Conservation (phyloP, 2,113 vertebrate species). For the Hoplias malabaricus region DNA sequence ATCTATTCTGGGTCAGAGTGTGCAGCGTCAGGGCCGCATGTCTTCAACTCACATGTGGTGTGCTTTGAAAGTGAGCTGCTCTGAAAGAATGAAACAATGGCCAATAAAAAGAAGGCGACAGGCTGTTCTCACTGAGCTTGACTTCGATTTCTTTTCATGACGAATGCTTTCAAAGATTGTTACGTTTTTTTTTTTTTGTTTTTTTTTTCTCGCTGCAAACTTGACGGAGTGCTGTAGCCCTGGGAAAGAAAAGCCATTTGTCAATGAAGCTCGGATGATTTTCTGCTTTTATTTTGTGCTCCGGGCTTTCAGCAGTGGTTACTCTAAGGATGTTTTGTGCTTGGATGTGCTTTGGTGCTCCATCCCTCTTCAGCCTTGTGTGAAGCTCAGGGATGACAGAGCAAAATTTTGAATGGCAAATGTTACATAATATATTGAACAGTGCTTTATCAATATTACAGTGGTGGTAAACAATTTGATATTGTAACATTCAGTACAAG, state of each 20-base stretch:
- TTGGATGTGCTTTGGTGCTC: neutral
- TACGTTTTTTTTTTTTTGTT: neutral
- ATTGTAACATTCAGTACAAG: neutral
- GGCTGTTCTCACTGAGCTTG: neutral
- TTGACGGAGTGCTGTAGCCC: neutral
- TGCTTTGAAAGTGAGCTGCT: conserved; percentile 29
- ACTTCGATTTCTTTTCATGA: neutral
- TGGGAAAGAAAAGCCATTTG: neutral
- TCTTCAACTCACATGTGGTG: conserved; percentile 38
- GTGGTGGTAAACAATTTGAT: neutral
- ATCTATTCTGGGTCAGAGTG: conserved; percentile 50
- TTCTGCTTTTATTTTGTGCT: neutral
- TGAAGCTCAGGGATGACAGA: neutral
- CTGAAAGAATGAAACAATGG: neutral
- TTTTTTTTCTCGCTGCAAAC: neutral
- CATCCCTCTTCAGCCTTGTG: neutral
- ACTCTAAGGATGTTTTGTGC: neutral
- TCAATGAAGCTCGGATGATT: neutral
- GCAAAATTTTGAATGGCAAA: neutral
- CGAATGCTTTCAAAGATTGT: neutral
- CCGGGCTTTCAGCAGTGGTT: neutral
- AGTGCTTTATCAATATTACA: neutral
- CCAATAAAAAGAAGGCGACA: neutral
- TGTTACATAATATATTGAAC: neutral
- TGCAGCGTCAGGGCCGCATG: conserved; percentile 11